Conservation (phyloP, 1,140 invertebrate species). For the Venturia canescens region DNA sequence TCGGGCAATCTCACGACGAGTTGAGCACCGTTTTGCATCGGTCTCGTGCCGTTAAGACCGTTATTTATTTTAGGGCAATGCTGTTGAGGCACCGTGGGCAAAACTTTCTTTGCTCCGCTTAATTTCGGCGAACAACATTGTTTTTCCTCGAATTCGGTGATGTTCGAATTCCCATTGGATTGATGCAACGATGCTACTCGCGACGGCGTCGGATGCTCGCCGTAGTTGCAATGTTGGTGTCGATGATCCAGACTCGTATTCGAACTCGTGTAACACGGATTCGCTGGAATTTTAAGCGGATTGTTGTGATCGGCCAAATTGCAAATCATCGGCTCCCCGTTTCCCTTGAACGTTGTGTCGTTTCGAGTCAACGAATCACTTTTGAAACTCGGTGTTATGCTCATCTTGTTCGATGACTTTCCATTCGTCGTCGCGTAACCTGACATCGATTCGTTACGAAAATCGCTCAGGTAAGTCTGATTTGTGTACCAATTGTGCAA, state of each 20-base stretch:
- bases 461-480: conserved; percentile 66
- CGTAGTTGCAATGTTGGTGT: conserved; percentile 50
- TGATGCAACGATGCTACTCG: conserved; percentile 37
- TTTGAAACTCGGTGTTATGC: conserved; percentile 63
- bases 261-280: conserved; percentile 52
- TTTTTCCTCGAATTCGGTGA: conserved; percentile 67
- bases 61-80: conserved; percentile 48
- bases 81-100: conserved; percentile 58
- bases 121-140: conserved; percentile 70
- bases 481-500: conserved; percentile 84
- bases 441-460: conserved; percentile 66
- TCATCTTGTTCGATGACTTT: conserved; percentile 68
- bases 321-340: conserved; percentile 55
- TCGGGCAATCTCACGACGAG: conserved; percentile 71
- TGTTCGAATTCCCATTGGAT: conserved; percentile 55
- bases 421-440: conserved; percentile 63
- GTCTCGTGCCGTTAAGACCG: conserved; percentile 58
- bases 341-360: conserved; percentile 54
- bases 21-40: conserved; percentile 69
- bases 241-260: conserved; percentile 56
- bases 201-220: conserved; percentile 58
- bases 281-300: conserved; percentile 58
- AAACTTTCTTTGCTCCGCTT: conserved; percentile 69
- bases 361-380: conserved; percentile 58
- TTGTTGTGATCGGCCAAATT: conserved; percentile 60